Evolutionary conservation across 2,888 invertebrate genomes (phyloP), one percentile per base, ranked within the genome.

Genomic region (Pardosa pseudoannulata): DNA sequence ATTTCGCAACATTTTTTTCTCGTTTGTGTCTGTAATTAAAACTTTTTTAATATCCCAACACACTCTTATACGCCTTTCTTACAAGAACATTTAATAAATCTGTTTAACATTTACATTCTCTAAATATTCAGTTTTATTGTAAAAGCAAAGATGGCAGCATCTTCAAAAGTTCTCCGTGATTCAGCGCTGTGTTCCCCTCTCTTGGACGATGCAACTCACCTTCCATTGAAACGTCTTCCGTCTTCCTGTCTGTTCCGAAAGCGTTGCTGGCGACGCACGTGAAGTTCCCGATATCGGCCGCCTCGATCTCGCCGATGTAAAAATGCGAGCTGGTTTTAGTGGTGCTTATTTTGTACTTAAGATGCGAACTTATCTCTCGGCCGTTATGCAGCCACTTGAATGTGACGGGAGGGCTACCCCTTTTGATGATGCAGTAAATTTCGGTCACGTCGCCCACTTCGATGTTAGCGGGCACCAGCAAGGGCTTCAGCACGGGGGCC

Each of bases 371-470:
- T 0, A 76, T 32, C 13, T 62, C 56, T 39, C 68, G 29, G 7
- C 75, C 75, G 28, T 87, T 81, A 39, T 73, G 68, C 11, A 67
- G 31, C 87, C 87, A 87, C 11, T 67, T 67, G 41, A 87, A 87
- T 3, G 46, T 13, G 1, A 87, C 76, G 0, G 87, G 87, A 5
- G 76, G 50, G 6, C 39, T 65, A 2, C 87, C 87, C 50, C 78
- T 71, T 62, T 76, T 80, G 11, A 87, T n/a, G 16, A 62, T 65
- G 27, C 87, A 87, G 6, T 46, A n/a, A 19, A 87, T 62, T 16
- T 81, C 81, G 7, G 72, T 41, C 3, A 62, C 67, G 41, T 87
- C 87, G 2, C 81, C 87, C 5, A 81, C 9, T 0, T 65, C 56
- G 9, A 75, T 50, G 67, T 78, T 75, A 11, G 23, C 5, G 16